These are phyloP conservation scores for Ivindomyrus marchei DNA, from an alignment of 2,113 vertebrate species.

Conservation along the genomic window DNA sequence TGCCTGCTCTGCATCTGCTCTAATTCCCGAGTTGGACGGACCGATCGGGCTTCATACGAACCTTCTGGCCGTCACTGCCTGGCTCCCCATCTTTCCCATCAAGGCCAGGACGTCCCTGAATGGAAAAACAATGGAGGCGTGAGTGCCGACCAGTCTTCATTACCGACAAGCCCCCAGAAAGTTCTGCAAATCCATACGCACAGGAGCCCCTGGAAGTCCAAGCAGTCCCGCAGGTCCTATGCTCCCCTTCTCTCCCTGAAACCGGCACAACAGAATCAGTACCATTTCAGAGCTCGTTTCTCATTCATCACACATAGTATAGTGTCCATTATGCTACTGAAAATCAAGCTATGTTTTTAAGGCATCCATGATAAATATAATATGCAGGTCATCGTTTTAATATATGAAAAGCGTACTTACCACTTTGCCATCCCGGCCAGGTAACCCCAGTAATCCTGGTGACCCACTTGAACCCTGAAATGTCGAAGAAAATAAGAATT, in stretches of 20 bases:
- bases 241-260: slow-evolving; percentile 81
- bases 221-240: slow-evolving; percentile 68
- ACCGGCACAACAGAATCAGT: slow-evolving; percentile 15
- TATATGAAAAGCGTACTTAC: slow-evolving; percentile 47
- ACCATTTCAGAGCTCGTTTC: not conserved
- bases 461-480: slow-evolving; percentile 75
- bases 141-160: not conserved
- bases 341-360: not conserved
- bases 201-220: slow-evolving; percentile 72
- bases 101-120: slow-evolving; percentile 78
- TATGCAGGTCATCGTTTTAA: not conserved
- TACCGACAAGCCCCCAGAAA: not conserved
- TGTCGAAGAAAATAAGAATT: not conserved
- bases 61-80: slow-evolving; percentile 80
- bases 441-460: slow-evolving; percentile 68
- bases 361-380: not conserved
- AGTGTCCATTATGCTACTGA: not conserved
- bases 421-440: slow-evolving; percentile 76
- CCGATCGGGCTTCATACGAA: slow-evolving; percentile 44
- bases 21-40: slow-evolving; percentile 1
- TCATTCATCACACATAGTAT: not conserved
- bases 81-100: slow-evolving; percentile 76
- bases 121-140: slow-evolving; percentile 30
- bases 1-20: not conserved
- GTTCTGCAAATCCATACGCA: slow-evolving; percentile 54